Evolutionary conservation across 2,113 vertebrate genomes (phyloP).

Genomic region (Emydocephalus ijimae): DNA sequence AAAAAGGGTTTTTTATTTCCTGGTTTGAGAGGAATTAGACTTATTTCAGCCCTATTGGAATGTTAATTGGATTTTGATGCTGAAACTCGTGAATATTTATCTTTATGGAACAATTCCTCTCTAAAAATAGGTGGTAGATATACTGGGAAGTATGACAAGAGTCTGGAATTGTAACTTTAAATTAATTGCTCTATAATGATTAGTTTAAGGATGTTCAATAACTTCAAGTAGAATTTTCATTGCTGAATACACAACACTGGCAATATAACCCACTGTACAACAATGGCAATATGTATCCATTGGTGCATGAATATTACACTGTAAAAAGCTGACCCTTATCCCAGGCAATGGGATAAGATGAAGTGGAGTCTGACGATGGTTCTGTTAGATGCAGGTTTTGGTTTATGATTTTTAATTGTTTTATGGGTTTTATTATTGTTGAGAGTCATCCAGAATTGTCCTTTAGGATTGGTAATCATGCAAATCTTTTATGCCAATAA

Average conservation of each 20-base stretch:
- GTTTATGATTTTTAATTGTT: not conserved
- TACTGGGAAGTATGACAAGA: not conserved
- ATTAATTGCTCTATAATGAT: not conserved
- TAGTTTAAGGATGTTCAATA: not conserved
- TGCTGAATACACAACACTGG: not conserved
- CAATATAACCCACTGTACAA: not conserved
- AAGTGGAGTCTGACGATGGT: not conserved
- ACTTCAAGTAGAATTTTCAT: not conserved
- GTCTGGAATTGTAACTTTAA: not conserved
- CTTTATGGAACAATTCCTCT: not conserved
- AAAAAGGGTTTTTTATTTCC: not conserved
- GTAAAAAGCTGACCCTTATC: not conserved
- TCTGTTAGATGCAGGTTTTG: not conserved
- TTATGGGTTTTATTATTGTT: not conserved
- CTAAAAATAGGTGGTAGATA: not conserved
- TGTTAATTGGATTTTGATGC: not conserved
- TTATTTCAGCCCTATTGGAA: not conserved
- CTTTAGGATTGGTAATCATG: not conserved
- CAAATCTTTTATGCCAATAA: not conserved
- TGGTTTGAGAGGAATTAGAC: not conserved
- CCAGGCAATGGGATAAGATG: not conserved
- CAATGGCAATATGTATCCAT: not conserved
- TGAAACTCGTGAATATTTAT: not conserved
- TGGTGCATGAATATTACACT: not conserved
- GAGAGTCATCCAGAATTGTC: not conserved